These are phyloP conservation scores for Polia nebulosa DNA, from an alignment of 2,888 invertebrate species.

Conservation along the genomic window DNA sequence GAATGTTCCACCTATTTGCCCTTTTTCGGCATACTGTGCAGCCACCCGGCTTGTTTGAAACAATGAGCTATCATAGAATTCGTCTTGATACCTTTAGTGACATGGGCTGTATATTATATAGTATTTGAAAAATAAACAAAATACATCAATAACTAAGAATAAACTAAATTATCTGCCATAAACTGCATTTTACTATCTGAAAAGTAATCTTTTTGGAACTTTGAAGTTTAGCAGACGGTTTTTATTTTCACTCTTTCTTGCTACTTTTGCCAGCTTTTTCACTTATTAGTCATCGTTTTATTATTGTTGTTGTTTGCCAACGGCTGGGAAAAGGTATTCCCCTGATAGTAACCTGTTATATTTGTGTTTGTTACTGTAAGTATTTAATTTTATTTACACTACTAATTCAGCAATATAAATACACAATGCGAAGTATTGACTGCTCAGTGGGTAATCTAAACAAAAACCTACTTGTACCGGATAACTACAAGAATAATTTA, in stretches of 20 bases:
- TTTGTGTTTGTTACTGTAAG: slow-evolving; percentile 22
- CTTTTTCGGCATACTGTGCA: too few relatives aligned
- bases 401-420: background rate
- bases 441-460: background rate
- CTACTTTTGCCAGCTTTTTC: background rate
- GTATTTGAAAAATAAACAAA: too few relatives aligned
- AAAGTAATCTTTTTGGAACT: background rate
- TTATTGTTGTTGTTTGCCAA: background rate
- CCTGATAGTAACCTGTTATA: slow-evolving; percentile 6
- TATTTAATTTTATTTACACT: slow-evolving; percentile 8
- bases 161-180: background rate
- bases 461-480: background rate
- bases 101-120: too few relatives aligned
- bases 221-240: background rate
- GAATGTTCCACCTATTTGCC: too few relatives aligned
- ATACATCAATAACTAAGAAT: too few relatives aligned
- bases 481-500: background rate
- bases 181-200: background rate
- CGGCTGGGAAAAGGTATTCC: slow-evolving; percentile 33
- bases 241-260: background rate
- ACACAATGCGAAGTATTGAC: background rate
- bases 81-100: too few relatives aligned
- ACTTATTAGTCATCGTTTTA: background rate
- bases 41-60: too few relatives aligned
- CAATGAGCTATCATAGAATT: background rate